phyloP scores from a whole-genome alignment of 1,140 invertebrate genomes.

The Cydia splendana region DNA sequence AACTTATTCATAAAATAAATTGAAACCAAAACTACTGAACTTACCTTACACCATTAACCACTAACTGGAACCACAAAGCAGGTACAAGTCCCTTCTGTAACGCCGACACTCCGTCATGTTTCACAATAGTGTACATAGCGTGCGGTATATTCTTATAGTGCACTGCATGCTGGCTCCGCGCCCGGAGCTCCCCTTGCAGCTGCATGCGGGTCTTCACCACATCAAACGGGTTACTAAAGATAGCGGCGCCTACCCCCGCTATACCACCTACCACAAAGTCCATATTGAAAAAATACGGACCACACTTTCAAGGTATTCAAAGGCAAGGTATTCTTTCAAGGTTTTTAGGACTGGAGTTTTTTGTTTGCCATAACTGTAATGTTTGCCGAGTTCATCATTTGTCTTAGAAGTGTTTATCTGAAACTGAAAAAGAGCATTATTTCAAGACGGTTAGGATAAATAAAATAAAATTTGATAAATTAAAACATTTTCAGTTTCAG shows the following conservation, averaged over 20 bases:
- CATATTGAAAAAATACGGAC: conserved; percentile 71
- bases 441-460: conserved; percentile 32
- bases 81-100: conserved; percentile 88
- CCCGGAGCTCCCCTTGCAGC: conserved; percentile 91
- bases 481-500: background rate
- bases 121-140: conserved; percentile 84
- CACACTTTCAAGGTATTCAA: conserved; percentile 1
- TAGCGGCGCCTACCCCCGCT: conserved; percentile 84
- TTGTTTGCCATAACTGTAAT: conserved; percentile 36
- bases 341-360: background rate
- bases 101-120: conserved; percentile 83
- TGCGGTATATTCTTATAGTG: conserved; percentile 87
- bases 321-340: no score
- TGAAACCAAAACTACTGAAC: conserved; percentile 36
- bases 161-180: conserved; percentile 82
- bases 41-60: conserved; percentile 78
- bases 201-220: conserved; percentile 92
- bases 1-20: no score
- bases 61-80: conserved; percentile 83
- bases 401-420: background rate
- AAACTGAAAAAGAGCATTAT: conserved; percentile 34
- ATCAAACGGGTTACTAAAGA: conserved; percentile 88
- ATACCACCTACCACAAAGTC: conserved; percentile 85
- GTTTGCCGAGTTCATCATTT: conserved; percentile 34
- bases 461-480: background rate